Evolutionary conservation across 2,113 vertebrate genomes (phyloP), one percentile per base, ranked within the genome.

Genomic region (Xenopus borealis): DNA sequence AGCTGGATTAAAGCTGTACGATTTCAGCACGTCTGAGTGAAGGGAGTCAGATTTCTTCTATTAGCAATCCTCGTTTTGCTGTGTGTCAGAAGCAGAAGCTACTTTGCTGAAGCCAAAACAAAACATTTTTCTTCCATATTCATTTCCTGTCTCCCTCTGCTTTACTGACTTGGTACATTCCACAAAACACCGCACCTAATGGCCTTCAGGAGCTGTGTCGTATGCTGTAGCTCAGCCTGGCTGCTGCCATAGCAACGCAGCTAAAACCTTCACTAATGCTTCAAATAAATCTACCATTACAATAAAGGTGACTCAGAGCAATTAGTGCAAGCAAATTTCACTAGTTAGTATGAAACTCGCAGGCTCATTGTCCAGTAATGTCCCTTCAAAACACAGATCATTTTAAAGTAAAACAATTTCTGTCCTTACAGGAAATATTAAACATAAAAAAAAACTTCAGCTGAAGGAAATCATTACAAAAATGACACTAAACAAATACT

Each of bases 221-320:
- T 20, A 65, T 57, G 68, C 72, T 45, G 81, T 72, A 5, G 81
- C 80, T 75, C 61, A 1, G 76, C 75, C 76, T 12, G 75, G 71
- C 72, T 59, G 83, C 82, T 87, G 79, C 79, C 80, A 82, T 85
- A 68, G 84, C 80, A 84, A 88, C 83, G 58, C 1, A 53, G 80
- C 55, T 78, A 78, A 62, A 78, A 61, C 72, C 74, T 77, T 61
- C 66, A 66, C 70, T 73, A 16, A 63, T 70, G 62, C 4, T 0
- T 75, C 62, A 72, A 44, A 78, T 78, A 72, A 71, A 57, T 73
- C 71, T 63, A 53, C 27, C 66, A 66, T 40, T 66, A 70, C 66
- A 73, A 72, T 69, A 79, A 75, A 70, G 66, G 78, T 50, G 66
- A 79, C 71, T 79, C 71, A n/a, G 50, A 57, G 19, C 78, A 79